Base-by-base conservation (phyloP, 2,888 invertebrate species). In the Furcula furcula region DNA sequence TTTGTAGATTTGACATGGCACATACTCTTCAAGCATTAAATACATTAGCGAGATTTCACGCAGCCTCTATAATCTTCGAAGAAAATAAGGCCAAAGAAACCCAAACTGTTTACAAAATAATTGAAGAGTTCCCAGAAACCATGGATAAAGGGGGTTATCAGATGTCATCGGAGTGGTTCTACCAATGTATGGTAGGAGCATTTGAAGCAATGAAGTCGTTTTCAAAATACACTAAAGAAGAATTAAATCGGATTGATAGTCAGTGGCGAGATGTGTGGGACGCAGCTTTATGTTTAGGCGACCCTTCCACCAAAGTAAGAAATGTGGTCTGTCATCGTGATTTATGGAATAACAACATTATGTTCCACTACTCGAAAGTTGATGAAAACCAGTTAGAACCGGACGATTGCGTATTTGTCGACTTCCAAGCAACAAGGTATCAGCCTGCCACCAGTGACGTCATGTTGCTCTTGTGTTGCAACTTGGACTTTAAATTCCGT, bases 361-460 rank as follows among this genome's bases (percentile, higher is more conserved):
- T 93, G 77, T 92, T 92, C 50, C 82, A 73, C 45, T 89, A 88
- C 36, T 56, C 58, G 27, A 45, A 50, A 13, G 38, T 31, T 4
- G 51, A 51, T 28, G 44, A 73, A 4, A 38, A 39, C 7, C 25
- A 7, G 4, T 18, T 15, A 10, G 63, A 61, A 18, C 90, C 91
- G 1, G 76, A 91, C 1, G 88, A 91, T 15, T 92, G 93, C 48
- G 63, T 92, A 18, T 64, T 94, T 6, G 91, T 95, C 1, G 94
- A 94, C 68, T 94, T 92, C 57, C 94, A 94, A 72, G 81, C 93
- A 30, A 77, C 90, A 0, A 85, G 92, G 14, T 94, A 92, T 59
- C 91, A 91, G 9, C 93, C 94, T 0, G 92, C 93, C 0, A 90
- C 92, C 11, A 86, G 92, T 27, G 94, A 95, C 53, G 76, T 93